These are phyloP conservation scores for Actinia equina DNA, from an alignment of 64 coral and sea anemone species.

Conservation along the genomic window DNA sequence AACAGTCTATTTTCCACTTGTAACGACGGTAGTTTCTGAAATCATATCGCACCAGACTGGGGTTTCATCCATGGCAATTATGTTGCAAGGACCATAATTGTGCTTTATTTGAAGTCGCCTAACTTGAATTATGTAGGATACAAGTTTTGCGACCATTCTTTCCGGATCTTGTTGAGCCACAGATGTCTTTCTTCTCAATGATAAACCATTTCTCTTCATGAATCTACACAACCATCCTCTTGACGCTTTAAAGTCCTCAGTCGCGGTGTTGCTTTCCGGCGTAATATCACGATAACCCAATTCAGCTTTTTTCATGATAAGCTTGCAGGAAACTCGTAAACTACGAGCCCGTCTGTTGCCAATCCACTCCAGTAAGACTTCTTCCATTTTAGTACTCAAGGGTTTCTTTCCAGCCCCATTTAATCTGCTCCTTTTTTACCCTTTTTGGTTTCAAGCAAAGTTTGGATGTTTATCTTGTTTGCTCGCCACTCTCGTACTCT, in stretches of 20 bases:
- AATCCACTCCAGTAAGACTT: slow-evolving; percentile 67
- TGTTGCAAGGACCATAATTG: no score
- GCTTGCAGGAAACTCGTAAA: slow-evolving; percentile 54
- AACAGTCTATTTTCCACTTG: no score
- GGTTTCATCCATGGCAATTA: no score
- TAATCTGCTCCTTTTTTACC: slow-evolving; percentile 62
- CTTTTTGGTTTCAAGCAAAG: slow-evolving; percentile 46
- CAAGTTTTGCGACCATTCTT: no score
- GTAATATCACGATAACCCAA: slow-evolving; percentile 17
- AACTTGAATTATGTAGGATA: not conserved
- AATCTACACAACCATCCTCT: slow-evolving; percentile 36
- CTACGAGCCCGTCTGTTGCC: slow-evolving; percentile 39
- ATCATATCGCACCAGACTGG: no score
- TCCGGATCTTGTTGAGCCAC: slow-evolving; percentile 22
- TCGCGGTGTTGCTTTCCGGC: not conserved
- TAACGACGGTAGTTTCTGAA: no score
- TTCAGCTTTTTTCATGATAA: slow-evolving; percentile 58
- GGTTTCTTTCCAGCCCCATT: slow-evolving; percentile 59
- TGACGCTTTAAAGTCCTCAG: slow-evolving; percentile 48
- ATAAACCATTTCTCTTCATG: slow-evolving; percentile 54
- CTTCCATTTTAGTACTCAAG: slow-evolving; percentile 45
- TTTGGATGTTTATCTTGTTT: slow-evolving; percentile 29
- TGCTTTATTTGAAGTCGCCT: not conserved
- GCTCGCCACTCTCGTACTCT: slow-evolving; percentile 51
- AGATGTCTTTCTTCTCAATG: slow-evolving; percentile 42